Conservation (phyloP, 2,888 invertebrate genomes). For the Melangyna quadrimaculata region DNA sequence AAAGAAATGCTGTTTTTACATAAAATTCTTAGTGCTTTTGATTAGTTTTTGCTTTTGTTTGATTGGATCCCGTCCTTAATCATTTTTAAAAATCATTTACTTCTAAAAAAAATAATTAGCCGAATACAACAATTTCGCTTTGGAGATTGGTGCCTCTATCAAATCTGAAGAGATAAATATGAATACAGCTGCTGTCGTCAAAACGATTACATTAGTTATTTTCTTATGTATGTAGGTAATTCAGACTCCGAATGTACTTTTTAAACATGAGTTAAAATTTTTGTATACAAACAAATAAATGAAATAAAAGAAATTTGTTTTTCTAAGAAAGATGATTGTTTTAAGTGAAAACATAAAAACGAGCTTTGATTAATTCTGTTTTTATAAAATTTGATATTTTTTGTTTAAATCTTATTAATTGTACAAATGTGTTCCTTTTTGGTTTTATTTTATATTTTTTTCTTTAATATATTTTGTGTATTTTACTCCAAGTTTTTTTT, state of each 20-base stretch:
- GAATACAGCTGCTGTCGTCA: no score
- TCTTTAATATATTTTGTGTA: conserved; percentile 19
- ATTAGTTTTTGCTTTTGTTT: not conserved
- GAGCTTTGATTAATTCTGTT: conserved; percentile 3
- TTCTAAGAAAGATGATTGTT: not conserved
- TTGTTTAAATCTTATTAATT: conserved; percentile 55
- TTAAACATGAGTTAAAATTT: not conserved
- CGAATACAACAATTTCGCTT: no score
- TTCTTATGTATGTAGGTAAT: no score
- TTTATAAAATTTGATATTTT: conserved; percentile 46
- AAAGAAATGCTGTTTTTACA: no score
- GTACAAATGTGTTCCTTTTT: conserved; percentile 51
- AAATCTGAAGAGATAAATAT: no score
- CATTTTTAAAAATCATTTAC: no score
- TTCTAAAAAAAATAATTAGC: no score
- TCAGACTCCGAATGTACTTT: not conserved
- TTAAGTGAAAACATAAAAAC: not conserved
- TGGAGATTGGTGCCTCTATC: no score
- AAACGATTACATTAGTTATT: no score
- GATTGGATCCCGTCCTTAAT: not conserved
- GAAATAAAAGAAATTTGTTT: not conserved
- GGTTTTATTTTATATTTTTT: not conserved
- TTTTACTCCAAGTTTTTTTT: conserved; percentile 25
- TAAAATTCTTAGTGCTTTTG: not conserved
- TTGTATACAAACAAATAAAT: not conserved